Evolutionary conservation across 2,797 vertebrate species (phyloP).

Genomic region (Pseudochaenichthys georgianus): DNA sequence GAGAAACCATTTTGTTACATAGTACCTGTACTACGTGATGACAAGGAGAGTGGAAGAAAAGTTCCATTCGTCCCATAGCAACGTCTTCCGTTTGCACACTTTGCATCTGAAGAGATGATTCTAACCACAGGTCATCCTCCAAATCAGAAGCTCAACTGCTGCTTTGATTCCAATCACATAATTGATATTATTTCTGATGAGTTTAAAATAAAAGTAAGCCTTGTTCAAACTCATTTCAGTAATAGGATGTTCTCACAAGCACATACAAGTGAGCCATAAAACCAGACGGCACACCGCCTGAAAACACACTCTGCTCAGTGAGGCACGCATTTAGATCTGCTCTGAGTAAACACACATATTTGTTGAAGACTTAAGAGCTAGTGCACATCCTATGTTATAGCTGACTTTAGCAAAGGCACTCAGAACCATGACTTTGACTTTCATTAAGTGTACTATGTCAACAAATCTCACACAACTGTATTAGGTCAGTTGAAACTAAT

Average conservation of each 20-base stretch:
- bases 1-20: no score
- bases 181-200: neutral
- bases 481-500: no score
- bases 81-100: neutral
- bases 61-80: neutral
- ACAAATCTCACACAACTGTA: no score
- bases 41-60: neutral
- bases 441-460: no score
- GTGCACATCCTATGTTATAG: neutral
- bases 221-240: neutral
- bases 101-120: neutral
- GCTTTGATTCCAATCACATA: conserved; percentile 18
- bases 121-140: conserved; percentile 1
- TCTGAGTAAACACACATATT: neutral
- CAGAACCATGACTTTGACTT: no score
- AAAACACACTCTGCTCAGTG: neutral
- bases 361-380: neutral
- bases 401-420: neutral
- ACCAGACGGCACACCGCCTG: no score
- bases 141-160: conserved; percentile 17
- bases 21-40: no score
- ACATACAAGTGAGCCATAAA: neutral
- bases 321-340: neutral
- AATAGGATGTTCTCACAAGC: neutral
- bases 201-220: neutral